Conservation (phyloP, 53 echinoderm and acorn worm species). For the Apostichopus leukothele region DNA sequence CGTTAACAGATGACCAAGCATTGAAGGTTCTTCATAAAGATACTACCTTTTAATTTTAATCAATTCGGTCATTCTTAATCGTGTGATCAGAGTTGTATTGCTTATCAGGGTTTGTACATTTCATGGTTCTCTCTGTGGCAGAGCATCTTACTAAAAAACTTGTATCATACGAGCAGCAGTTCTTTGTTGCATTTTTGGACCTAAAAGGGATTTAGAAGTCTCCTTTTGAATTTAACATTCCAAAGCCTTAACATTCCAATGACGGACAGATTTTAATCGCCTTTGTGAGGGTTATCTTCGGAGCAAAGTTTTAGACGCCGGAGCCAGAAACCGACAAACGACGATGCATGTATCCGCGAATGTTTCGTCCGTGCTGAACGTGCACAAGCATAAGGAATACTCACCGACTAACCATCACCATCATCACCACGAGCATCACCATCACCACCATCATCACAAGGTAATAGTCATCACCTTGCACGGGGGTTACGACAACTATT, state of each 20-base stretch:
- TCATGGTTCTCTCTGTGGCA: too few species aligned
- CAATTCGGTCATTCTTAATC: too few species aligned
- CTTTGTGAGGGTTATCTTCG: neutral
- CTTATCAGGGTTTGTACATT: too few species aligned
- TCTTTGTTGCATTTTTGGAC: too few species aligned
- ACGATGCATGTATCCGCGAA: conserved; percentile 87
- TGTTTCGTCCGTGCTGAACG: conserved; percentile 78
- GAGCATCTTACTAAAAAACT: too few species aligned
- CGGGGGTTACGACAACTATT: too few species aligned
- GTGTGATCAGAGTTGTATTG: too few species aligned
- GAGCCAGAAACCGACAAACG: neutral
- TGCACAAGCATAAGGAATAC: conserved; percentile 65
- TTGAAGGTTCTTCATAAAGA: too few species aligned
- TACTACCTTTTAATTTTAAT: too few species aligned
- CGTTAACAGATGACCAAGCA: too few species aligned
- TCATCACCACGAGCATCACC: conserved; percentile 47
- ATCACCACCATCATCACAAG: conserved; percentile 47
- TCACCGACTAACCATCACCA: conserved; percentile 31
- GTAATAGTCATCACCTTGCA: neutral
- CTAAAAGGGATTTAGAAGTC: too few species aligned
- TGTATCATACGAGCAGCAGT: too few species aligned
- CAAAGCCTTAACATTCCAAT: conserved; percentile 9
- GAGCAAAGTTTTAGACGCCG: neutral
- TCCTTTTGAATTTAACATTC: neutral
- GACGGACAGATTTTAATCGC: neutral